These are phyloP conservation scores for Chloromyia formosa DNA, from an alignment of 2,888 invertebrate species.

Conservation along the genomic window DNA sequence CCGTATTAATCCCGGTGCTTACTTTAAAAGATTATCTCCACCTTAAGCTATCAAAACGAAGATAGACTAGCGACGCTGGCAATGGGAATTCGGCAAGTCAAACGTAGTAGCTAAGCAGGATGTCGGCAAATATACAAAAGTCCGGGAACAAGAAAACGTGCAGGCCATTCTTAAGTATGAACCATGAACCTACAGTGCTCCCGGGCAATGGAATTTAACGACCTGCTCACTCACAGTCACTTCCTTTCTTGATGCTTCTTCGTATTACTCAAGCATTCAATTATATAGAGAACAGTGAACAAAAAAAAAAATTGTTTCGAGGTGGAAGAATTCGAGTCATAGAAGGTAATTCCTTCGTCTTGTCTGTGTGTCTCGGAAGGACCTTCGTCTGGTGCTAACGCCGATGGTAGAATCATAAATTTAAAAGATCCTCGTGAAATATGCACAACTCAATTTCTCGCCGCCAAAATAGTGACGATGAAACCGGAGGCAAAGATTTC, in stretches of 20 bases:
- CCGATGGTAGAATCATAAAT: slow-evolving; percentile 35
- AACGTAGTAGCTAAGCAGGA: neutral
- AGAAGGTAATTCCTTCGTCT: too few species aligned
- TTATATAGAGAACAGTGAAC: slow-evolving; percentile 10
- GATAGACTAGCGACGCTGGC: neutral
- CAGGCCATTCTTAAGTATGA: slow-evolving; percentile 6
- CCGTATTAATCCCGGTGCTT: slow-evolving; percentile 15
- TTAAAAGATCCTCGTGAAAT: slow-evolving; percentile 42
- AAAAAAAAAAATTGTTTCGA: slow-evolving; percentile 9
- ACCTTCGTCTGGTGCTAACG: neutral
- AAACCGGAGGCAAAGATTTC: slow-evolving; percentile 20
- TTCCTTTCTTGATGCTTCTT: slow-evolving; percentile 32
- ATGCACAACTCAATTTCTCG: slow-evolving; percentile 44
- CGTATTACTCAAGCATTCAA: slow-evolving; percentile 43
- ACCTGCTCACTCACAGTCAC: slow-evolving; percentile 35
- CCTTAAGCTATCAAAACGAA: slow-evolving; percentile 34
- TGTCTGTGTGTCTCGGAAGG: too few species aligned
- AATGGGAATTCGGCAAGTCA: neutral
- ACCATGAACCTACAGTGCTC: slow-evolving; percentile 3
- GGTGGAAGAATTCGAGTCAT: neutral
- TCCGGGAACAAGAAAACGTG: slow-evolving; percentile 5
- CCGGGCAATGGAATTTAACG: slow-evolving; percentile 30
- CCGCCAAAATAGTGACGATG: slow-evolving; percentile 17
- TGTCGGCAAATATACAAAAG: slow-evolving; percentile 9
- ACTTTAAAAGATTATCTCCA: slow-evolving; percentile 36